Base-by-base conservation (phyloP, 1,140 invertebrate species). In the Zeugodacus cucurbitae region DNA sequence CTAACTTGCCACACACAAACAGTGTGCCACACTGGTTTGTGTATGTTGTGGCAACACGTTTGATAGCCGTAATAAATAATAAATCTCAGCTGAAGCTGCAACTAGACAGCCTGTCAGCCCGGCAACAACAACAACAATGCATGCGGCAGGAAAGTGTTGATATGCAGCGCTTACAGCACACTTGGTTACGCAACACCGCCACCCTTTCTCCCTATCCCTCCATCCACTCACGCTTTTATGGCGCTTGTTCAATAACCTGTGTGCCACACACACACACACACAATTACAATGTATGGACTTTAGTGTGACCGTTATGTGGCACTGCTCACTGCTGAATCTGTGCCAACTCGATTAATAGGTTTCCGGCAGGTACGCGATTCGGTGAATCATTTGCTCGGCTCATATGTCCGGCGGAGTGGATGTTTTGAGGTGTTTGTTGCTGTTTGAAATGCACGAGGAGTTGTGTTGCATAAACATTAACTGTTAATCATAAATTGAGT, bases 51-150 rank as follows among this genome's bases (percentile, higher is more conserved):
- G 22, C 20, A 57, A 29, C 57, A 32, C 57, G 58, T 86, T 86
- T 37, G 57, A 58, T 59, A 57, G 29, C 57, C 48, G 20, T 86
- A 57, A 59, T 86, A 86, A 86, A 59, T 86, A 86, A 86, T 86
- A 86, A 86, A 86, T 59, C 85, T 86, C 57, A 86, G 37, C 29
- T 37, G 34, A 86, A 74, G 67, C 67, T 37, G 34, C 59, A 74
- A 34, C 67, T 32, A 41, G 67, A 41, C 34, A 74, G 32, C 20
- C 34, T 74, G 29, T 17, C 48, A 34, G 44, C 58, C n/a, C n/a
- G n/a, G n/a, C n/a, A n/a, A n/a, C n/a, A n/a, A 82, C 37, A 82
- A 14, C 11, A 82, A 44, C 11, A 74, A 8, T 22, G 48, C n/a
- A 26, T 48, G 74, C 44, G 3, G 41, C 41, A 26, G 22, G 17